Evolutionary conservation across 2,888 invertebrate genomes (phyloP).

Genomic region (Kryphioiulus occultus): DNA sequence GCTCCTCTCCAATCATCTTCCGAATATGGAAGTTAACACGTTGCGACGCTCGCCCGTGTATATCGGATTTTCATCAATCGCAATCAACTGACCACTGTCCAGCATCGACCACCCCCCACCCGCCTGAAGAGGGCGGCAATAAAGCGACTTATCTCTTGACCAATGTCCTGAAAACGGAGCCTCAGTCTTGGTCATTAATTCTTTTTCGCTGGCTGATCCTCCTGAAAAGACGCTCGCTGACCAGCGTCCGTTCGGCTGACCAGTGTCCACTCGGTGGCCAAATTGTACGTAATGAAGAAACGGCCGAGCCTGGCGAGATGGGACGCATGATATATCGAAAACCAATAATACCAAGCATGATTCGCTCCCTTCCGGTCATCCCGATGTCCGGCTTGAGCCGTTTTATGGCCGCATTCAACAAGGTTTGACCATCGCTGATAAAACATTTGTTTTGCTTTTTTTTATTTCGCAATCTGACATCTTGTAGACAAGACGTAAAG

Average conservation of each 20-base stretch:
- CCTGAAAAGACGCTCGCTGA: background rate
- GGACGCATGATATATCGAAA: background rate
- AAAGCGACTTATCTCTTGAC: background rate
- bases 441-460: background rate
- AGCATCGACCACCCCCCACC: background rate
- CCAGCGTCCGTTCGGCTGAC: background rate
- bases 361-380: background rate
- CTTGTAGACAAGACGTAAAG: background rate
- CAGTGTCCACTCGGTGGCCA: background rate
- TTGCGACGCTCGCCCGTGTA: background rate
- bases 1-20: background rate
- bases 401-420: background rate
- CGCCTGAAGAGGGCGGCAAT: background rate
- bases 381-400: background rate
- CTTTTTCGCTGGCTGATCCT: background rate
- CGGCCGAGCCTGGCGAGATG: background rate
- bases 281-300: background rate
- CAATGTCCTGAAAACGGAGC: background rate
- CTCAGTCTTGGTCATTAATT: background rate
- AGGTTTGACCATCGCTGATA: background rate
- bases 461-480: background rate
- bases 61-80: background rate
- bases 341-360: background rate
- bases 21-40: background rate
- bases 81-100: background rate